phyloP scores from a whole-genome alignment of 2,888 invertebrate genomes.

The Griposia aprilina region DNA sequence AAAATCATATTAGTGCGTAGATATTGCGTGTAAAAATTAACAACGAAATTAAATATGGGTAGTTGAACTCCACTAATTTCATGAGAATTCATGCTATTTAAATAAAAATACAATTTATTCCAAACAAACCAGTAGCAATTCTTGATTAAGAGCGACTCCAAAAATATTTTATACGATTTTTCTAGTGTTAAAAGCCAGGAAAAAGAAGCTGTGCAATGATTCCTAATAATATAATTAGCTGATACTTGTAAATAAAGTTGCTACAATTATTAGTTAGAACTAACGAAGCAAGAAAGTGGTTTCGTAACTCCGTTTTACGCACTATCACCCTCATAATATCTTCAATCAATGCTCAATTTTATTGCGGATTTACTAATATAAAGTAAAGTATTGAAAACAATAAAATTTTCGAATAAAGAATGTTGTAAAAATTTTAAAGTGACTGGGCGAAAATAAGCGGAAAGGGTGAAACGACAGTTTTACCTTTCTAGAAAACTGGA shows the following conservation, averaged over 20 bases:
- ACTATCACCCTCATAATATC: constrained; percentile 13
- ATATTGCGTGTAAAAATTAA: neutral
- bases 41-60: neutral
- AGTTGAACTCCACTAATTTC: neutral
- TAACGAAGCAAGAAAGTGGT: constrained; percentile 46
- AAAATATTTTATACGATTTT: too few species aligned
- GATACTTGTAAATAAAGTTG: neutral
- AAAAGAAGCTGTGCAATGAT: neutral
- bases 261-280: neutral
- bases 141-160: too few species aligned
- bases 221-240: neutral
- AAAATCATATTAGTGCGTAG: neutral
- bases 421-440: neutral
- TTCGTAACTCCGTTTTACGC: constrained; percentile 35
- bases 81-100: neutral
- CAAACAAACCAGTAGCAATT: neutral
- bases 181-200: neutral
- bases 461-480: neutral
- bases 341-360: constrained; percentile 18
- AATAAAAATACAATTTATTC: neutral
- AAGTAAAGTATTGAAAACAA: neutral
- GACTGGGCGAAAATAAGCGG: neutral
- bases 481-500: neutral
- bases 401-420: neutral
- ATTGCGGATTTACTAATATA: neutral